Percentiles rank a stretch among this genome's conserved stretches.
phyloP scores from a whole-genome alignment of 1,140 invertebrate species.

The Cecropterus lyciades region DNA sequence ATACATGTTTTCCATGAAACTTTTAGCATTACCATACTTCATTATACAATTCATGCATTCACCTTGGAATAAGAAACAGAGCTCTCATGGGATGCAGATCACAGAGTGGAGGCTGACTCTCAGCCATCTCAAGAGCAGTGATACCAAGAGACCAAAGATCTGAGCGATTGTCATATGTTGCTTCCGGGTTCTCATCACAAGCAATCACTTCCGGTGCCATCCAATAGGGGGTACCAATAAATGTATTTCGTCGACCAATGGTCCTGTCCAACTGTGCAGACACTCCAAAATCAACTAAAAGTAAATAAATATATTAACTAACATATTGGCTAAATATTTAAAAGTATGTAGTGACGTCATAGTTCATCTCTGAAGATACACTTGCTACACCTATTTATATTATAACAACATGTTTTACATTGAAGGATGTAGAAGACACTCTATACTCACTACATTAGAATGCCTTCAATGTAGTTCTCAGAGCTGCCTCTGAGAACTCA shows the following conservation, averaged over 20 bases:
- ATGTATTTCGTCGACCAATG: conserved; percentile 99
- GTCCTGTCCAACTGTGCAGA: conserved; percentile 99
- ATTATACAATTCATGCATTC: background rate
- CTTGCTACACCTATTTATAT: no score
- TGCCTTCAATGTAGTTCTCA: no score
- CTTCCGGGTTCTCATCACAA: conserved; percentile 99
- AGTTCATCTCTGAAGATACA: no score
- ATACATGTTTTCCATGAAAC: no score
- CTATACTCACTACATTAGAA: no score
- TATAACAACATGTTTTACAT: no score
- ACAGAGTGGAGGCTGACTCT: conserved; percentile 99
- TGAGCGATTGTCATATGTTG: conserved; percentile 99
- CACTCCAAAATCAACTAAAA: conserved; percentile 98
- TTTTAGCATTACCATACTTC: no score
- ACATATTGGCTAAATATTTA: no score
- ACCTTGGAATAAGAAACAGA: conserved; percentile 98
- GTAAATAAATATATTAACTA: conserved; percentile 13
- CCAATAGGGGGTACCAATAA: conserved; percentile 99
- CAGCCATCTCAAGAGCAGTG: conserved; percentile 99
- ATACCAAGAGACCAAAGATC: conserved; percentile 99
- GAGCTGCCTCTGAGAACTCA: no score
- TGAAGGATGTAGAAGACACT: no score
- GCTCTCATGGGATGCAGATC: conserved; percentile 99
- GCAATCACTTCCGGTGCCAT: conserved; percentile 99
- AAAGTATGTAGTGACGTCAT: no score